phyloP scores from a whole-genome alignment of 2,888 invertebrate species.

The Hyposoter dolosus region DNA sequence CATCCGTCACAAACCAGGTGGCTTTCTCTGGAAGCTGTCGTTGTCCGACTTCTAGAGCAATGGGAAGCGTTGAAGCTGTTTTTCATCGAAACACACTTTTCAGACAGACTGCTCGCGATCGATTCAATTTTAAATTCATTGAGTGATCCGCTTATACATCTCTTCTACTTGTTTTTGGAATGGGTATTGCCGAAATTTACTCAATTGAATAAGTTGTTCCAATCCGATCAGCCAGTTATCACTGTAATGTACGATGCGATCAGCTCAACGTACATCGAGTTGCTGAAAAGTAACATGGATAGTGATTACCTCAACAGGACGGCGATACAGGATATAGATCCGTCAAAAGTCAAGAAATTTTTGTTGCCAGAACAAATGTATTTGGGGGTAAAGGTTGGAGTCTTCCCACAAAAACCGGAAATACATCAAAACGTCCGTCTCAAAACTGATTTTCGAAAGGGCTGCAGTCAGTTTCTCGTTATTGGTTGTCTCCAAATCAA shows the following conservation, averaged over 20 bases:
- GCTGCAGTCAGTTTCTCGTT: slow-evolving; percentile 65
- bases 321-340: slow-evolving; percentile 53
- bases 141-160: slow-evolving; percentile 67
- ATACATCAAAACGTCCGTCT: slow-evolving; percentile 10
- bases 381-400: slow-evolving; percentile 62
- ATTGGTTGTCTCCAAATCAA: slow-evolving; percentile 60
- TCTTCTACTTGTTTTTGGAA: slow-evolving; percentile 64
- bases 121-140: slow-evolving; percentile 66
- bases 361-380: slow-evolving; percentile 62
- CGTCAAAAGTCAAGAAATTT: slow-evolving; percentile 42
- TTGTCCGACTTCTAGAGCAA: slow-evolving; percentile 75
- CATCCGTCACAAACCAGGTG: slow-evolving; percentile 76
- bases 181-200: slow-evolving; percentile 69
- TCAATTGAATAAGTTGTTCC: slow-evolving; percentile 64
- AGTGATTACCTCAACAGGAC: slow-evolving; percentile 49
- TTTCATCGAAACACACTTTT: slow-evolving; percentile 70
- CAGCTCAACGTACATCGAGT: slow-evolving; percentile 54
- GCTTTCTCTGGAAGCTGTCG: slow-evolving; percentile 74
- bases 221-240: slow-evolving; percentile 63
- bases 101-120: slow-evolving; percentile 53
- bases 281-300: slow-evolving; percentile 61
- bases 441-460: slow-evolving; percentile 13
- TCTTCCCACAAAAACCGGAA: slow-evolving; percentile 56
- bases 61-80: slow-evolving; percentile 74
- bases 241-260: slow-evolving; percentile 51